Evolutionary conservation across 2,888 invertebrate species (phyloP), one percentile per base, ranked within the genome.

Genomic region (Cerceris rybyensis): DNA sequence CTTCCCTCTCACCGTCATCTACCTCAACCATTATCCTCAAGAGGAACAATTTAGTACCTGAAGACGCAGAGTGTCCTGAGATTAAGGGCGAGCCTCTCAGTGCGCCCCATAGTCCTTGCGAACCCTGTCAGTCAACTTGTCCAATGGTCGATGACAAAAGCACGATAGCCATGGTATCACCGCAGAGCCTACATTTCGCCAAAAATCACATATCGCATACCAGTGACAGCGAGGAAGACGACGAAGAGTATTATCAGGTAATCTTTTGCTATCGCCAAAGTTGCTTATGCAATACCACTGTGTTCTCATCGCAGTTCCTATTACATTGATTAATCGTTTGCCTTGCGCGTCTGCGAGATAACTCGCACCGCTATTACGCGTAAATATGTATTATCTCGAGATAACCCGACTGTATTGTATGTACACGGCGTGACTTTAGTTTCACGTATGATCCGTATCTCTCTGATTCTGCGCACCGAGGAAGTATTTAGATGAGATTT

Each of bases 1-100:
- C 28, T 28, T 28, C 28, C 28, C 28, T 78, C 16, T 55, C 81
- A 7, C 41, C 83, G 50, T 58, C 77, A 78, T 50, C 77, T 79
- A 77, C 74, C 72, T 81, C 82, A 70, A 72, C 80, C 50, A 60
- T 82, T 67, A 64, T 84, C 50, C 71, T 82, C 59, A 85, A 69
- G 46, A 79, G 71, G 55, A 70, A 54, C 61, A 67, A 74, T 43
- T 9, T 74, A 81, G 76, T 81, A 85, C 80, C 82, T 80, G 85
- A 83, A 74, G 79, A 79, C 7, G 78, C 68, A 57, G 81, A 84
- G 86, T 93, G 84, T 65, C 60, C 85, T 28, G 93, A 93, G 82
- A 95, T 97, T 85, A 97, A 97, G 93, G 95, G 96, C 71, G 97
- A 97, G 89, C 97, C 97, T 68, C 94, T 95, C 85, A 96, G 96